phyloP scores from a whole-genome alignment of 2,113 vertebrate species.

The Silurus glanis region DNA sequence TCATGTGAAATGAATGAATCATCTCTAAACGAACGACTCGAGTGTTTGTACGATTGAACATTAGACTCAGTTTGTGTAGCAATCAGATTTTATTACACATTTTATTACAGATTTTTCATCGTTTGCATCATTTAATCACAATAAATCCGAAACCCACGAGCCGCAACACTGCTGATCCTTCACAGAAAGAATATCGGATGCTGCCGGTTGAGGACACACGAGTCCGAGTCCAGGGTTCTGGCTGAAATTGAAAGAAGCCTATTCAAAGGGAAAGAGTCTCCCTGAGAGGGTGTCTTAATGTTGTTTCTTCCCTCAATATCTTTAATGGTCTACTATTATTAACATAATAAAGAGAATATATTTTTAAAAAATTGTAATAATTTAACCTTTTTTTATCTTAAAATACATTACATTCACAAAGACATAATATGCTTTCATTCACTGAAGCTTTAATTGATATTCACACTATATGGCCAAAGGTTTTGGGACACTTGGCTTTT shows the following conservation, averaged over 20 bases:
- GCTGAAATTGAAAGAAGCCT: not conserved
- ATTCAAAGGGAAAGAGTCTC: not conserved
- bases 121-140: not conserved
- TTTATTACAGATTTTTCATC: constrained; percentile 9
- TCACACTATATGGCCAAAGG: too few species aligned
- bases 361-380: not conserved
- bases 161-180: constrained; percentile 66
- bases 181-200: constrained; percentile 70
- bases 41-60: too few species aligned
- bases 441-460: too few species aligned
- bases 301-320: constrained; percentile 39
- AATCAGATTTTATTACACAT: constrained; percentile 48
- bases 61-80: not conserved
- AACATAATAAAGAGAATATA: constrained; percentile 27
- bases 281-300: not conserved
- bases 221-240: not conserved
- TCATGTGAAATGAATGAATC: too few species aligned
- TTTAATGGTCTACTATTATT: constrained; percentile 39
- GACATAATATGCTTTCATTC: too few species aligned
- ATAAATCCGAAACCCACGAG: constrained; percentile 20
- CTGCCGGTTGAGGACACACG: not conserved
- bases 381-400: too few species aligned
- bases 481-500: too few species aligned
- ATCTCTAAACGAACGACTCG: too few species aligned
- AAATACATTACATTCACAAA: too few species aligned